Percentiles rank a stretch among this genome's conserved stretches.
Conservation (phyloP, 2,888 invertebrate genomes). For the Lithophane socia region DNA sequence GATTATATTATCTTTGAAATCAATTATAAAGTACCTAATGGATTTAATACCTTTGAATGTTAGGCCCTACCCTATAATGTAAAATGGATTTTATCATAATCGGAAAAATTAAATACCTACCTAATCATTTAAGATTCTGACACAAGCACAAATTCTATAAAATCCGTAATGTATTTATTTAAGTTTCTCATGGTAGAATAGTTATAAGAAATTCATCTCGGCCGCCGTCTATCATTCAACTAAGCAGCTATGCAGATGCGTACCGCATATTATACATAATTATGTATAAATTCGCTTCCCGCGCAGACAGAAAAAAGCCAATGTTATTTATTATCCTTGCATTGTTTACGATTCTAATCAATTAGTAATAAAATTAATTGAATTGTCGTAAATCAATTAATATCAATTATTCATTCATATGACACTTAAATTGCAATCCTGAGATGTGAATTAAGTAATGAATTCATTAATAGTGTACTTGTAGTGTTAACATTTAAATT, state of each 20-base stretch:
- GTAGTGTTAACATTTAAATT: background rate
- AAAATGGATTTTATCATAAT: no score
- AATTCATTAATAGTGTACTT: conserved; percentile 1
- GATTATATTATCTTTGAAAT: no score
- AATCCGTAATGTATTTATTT: no score
- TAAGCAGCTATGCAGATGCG: background rate
- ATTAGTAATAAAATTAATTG: conserved; percentile 1
- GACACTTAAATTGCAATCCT: conserved; percentile 1
- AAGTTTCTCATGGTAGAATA: no score
- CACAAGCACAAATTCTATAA: no score
- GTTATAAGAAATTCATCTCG: no score
- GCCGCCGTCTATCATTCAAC: background rate
- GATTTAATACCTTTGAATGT: no score
- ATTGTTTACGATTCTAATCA: conserved; percentile 28
- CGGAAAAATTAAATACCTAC: no score
- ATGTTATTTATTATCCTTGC: conserved; percentile 30
- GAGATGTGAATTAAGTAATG: background rate
- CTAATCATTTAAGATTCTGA: no score
- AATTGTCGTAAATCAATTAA: conserved; percentile 28
- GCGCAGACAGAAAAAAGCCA: conserved; percentile 7
- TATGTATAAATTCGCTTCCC: background rate
- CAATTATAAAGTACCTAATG: no score
- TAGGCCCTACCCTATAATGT: no score
- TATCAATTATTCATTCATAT: conserved; percentile 26
- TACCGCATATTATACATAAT: no score